phyloP scores from a whole-genome alignment of 2,888 invertebrate species.

The Meliscaeva auricollis region DNA sequence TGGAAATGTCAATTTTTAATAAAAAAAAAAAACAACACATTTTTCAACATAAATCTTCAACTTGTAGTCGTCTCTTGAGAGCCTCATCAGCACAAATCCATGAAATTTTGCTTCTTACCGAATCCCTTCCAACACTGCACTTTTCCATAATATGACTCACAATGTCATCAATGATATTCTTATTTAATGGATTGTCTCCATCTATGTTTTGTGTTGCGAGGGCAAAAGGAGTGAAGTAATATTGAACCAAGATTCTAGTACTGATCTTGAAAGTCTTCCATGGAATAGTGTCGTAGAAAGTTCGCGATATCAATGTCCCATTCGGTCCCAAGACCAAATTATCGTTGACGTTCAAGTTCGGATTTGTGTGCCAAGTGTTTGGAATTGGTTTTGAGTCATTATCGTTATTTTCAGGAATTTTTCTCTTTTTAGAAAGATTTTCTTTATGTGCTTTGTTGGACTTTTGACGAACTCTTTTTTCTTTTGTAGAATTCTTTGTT shows the following conservation, averaged over 20 bases:
- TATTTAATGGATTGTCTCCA: constrained; percentile 6
- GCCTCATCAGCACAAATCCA: constrained; percentile 9
- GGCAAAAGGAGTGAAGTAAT: neutral
- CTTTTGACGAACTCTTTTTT: constrained; percentile 4
- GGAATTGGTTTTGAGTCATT: neutral
- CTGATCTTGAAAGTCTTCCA: constrained; percentile 22
- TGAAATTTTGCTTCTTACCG: neutral
- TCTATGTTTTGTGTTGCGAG: constrained; percentile 20
- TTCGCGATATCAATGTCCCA: constrained; percentile 32
- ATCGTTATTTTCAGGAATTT: neutral
- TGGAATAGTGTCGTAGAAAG: constrained; percentile 29
- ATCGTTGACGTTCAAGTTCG: neutral
- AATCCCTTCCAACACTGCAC: constrained; percentile 7
- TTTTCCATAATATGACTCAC: constrained; percentile 13
- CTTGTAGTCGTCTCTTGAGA: neutral
- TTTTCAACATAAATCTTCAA: neutral
- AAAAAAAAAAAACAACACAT: neutral
- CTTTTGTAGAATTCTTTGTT: neutral
- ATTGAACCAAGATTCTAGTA: constrained; percentile 23
- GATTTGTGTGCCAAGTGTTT: constrained; percentile 2
- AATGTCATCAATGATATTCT: constrained; percentile 26
- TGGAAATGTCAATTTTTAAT: neutral
- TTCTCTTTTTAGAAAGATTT: neutral
- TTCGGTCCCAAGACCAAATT: constrained; percentile 21
- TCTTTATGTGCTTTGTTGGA: neutral